Conservation (phyloP, 2,888 invertebrate species). For the Caenorhabditis sp. region DNA sequence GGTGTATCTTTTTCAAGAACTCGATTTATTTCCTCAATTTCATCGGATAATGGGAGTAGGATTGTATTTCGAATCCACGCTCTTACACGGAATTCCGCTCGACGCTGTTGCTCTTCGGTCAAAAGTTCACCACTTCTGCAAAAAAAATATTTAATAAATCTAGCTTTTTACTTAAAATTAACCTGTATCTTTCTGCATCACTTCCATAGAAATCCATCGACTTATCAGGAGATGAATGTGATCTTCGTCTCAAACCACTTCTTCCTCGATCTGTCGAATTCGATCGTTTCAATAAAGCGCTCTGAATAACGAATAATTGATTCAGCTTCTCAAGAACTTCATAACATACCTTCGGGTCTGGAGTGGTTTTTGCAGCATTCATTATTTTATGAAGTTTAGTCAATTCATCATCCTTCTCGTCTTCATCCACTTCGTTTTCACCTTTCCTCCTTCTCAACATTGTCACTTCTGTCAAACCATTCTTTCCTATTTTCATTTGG, state of each 20-base stretch:
- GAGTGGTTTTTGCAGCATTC: conserved; percentile 25
- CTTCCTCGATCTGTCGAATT: conserved; percentile 32
- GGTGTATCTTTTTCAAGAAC: conserved; percentile 46
- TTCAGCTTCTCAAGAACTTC: too few relatives aligned
- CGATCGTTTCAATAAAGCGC: conserved; percentile 19
- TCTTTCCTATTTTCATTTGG: conserved; percentile 33
- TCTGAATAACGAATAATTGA: too few relatives aligned
- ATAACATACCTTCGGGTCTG: conserved; percentile 29
- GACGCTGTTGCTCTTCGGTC: conserved; percentile 31
- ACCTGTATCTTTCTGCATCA: conserved; percentile 6
- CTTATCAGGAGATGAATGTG: conserved; percentile 31
- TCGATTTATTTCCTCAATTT: conserved; percentile 47
- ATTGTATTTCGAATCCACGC: conserved; percentile 54
- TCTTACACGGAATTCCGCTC: conserved; percentile 32
- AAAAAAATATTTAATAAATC: not conserved
- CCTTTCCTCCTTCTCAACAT: conserved; percentile 17
- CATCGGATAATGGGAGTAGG: conserved; percentile 34
- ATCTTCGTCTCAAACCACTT: conserved; percentile 21
- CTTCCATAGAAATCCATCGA: conserved; percentile 4
- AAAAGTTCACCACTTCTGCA: conserved; percentile 27
- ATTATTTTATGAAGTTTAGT: conserved; percentile 32
- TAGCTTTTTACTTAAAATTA: not conserved
- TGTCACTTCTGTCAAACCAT: conserved; percentile 36
- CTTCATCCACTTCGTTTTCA: conserved; percentile 21
- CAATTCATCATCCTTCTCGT: conserved; percentile 22